These are phyloP conservation scores for Myotis brandtii DNA, from an alignment of 2,113 vertebrate species.

Conservation along the genomic window DNA sequence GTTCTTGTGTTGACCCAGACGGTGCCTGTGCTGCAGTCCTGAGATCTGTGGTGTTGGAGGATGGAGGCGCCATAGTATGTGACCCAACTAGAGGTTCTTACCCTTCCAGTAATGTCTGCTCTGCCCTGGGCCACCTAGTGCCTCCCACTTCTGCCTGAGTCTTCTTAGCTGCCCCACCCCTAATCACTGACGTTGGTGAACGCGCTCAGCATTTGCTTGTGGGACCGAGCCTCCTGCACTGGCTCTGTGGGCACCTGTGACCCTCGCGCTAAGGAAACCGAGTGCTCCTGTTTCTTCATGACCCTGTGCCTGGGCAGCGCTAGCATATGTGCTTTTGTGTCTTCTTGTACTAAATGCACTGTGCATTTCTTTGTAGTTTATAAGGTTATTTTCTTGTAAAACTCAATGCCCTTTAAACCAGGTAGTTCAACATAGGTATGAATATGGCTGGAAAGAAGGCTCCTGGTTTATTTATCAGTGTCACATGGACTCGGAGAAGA, in stretches of 20 bases:
- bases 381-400: background rate
- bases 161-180: background rate
- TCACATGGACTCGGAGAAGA: background rate
- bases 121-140: too few relatives aligned
- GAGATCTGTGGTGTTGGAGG: background rate
- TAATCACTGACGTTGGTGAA: background rate
- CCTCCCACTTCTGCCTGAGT: background rate
- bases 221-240: background rate
- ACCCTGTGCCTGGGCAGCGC: too few relatives aligned
- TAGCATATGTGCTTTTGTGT: background rate
- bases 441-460: background rate
- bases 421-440: background rate
- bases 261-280: background rate
- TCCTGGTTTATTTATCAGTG: background rate
- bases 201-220: background rate
- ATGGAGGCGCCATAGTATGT: rapidly evolving
- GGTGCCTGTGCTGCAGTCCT: background rate
- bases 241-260: background rate
- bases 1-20: too few relatives aligned
- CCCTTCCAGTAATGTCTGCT: background rate
- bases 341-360: background rate
- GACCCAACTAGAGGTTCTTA: background rate
- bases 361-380: background rate
- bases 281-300: background rate
- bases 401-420: background rate